A percentile compares a stretch with the other conserved stretches of the same genome.
phyloP scores from a whole-genome alignment of 1,140 invertebrate species.

The Drosophila bocqueti region DNA sequence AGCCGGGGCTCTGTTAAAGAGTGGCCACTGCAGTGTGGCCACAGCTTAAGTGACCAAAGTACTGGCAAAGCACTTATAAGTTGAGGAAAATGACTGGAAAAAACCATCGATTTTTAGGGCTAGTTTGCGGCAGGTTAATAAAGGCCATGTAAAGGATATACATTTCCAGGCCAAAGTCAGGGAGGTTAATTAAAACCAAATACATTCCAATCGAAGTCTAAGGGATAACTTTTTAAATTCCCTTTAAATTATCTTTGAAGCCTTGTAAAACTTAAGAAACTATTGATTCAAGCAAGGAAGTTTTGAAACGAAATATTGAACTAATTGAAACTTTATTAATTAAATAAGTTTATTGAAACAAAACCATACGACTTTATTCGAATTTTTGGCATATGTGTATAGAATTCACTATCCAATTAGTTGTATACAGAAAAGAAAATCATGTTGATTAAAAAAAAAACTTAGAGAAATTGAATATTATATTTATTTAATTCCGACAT shows the following conservation, averaged over 20 bases:
- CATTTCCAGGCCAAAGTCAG: not conserved
- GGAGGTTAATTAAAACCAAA: not conserved
- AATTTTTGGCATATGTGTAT: too few relatives aligned
- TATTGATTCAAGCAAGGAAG: not conserved
- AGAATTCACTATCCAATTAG: not conserved
- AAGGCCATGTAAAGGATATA: not conserved
- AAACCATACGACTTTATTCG: not conserved
- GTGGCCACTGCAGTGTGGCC: slow-evolving; percentile 4
- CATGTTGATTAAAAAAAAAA: not conserved
- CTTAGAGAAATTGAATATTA: not conserved
- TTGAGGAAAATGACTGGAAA: slow-evolving; percentile 2
- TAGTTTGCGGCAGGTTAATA: not conserved
- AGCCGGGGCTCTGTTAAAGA: not conserved
- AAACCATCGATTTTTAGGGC: slow-evolving; percentile 7
- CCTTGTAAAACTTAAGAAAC: not conserved
- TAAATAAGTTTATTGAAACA: not conserved
- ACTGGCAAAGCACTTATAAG: slow-evolving; percentile 4
- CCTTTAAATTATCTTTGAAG: not conserved
- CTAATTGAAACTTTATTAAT: not conserved
- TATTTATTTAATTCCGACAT: slow-evolving; percentile 5
- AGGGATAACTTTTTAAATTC: not conserved
- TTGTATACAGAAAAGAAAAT: not conserved
- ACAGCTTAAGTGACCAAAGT: slow-evolving; percentile 16
- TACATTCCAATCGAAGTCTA: not conserved
- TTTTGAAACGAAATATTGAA: not conserved